Base-by-base conservation (phyloP, 2,888 invertebrate genomes). In the Hyles lineata region DNA sequence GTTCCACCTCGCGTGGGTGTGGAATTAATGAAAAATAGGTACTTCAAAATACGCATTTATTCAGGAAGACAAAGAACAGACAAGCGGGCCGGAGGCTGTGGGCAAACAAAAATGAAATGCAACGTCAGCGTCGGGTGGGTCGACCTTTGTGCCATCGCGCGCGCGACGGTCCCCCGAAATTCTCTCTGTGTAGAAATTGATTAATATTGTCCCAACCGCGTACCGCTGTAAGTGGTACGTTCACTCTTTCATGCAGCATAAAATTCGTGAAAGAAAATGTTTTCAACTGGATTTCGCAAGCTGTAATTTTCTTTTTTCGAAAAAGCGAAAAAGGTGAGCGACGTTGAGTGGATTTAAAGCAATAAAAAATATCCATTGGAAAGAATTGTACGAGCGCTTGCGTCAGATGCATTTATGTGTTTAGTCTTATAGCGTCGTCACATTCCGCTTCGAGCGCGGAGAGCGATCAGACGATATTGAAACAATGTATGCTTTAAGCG, bases 71-170 rank as follows among this genome's bases (percentile, higher is more conserved):
- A 89, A 92, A 91, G 90, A 88, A 83, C 82, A 87, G 86, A 86
- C 83, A 81, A 86, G 84, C 85, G 86, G 78, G 81, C 83, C 86
- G 85, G 86, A 87, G 88, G 86, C 86, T 89, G 87, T 82, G 87
- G 87, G 85, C 87, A 88, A 88, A 90, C 88, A 90, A 90, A 91
- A 92, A 91, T 91, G 87, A 91, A 92, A 91, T 91, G 91, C 92
- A 90, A 85, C 87, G 91, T 92, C 91, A 91, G 89, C 90, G 83
- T 81, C 80, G 87, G 84, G 83, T 83, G 86, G 79, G 82, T 80
- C 87, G 86, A 90, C 89, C 90, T 91, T 91, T 91, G 88, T 91
- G 85, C 85, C 85, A 82, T 81, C 83, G 83, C 82, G 83, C 86
- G 84, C 82, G 83, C 86, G 84, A 82, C 86, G 85, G 84, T 87